A percentile compares a stretch with the other conserved stretches of the same genome.
Conservation (phyloP, 2,113 vertebrate genomes). For the Cyprinus carpio region DNA sequence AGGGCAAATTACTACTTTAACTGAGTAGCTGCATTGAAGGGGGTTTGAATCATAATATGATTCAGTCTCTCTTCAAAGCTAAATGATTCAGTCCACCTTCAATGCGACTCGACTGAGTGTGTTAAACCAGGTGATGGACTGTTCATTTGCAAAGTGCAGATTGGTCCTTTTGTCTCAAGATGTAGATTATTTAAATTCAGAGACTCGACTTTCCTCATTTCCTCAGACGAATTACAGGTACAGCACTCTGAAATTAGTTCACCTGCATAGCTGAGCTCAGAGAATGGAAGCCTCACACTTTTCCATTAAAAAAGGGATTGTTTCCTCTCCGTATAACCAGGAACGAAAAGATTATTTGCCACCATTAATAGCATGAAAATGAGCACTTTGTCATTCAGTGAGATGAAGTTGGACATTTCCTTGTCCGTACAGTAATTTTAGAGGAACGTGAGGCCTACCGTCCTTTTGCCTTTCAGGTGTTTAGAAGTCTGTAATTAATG, state of each 20-base stretch:
- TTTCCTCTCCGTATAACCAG: conserved; percentile 45
- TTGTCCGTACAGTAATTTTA: not conserved
- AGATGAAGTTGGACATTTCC: conserved; percentile 25
- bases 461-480: conserved; percentile 28
- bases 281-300: conserved; percentile 28
- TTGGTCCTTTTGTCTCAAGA: conserved; percentile 44
- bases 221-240: conserved; percentile 49
- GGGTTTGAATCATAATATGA: not conserved
- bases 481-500: conserved; percentile 20
- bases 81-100: not conserved
- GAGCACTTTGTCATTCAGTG: conserved; percentile 39
- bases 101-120: not conserved
- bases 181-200: conserved; percentile 53
- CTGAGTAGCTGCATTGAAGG: not conserved
- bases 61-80: not conserved
- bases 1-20: not conserved
- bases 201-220: conserved; percentile 44
- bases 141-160: conserved; percentile 36
- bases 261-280: conserved; percentile 53
- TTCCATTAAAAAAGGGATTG: conserved; percentile 32
- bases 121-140: conserved; percentile 27
- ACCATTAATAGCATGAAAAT: conserved; percentile 33
- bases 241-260: conserved; percentile 51
- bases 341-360: conserved; percentile 41
- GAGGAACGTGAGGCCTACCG: not conserved